Evolutionary conservation across 2,888 invertebrate species (phyloP).

Genomic region (Luperina testacea): DNA sequence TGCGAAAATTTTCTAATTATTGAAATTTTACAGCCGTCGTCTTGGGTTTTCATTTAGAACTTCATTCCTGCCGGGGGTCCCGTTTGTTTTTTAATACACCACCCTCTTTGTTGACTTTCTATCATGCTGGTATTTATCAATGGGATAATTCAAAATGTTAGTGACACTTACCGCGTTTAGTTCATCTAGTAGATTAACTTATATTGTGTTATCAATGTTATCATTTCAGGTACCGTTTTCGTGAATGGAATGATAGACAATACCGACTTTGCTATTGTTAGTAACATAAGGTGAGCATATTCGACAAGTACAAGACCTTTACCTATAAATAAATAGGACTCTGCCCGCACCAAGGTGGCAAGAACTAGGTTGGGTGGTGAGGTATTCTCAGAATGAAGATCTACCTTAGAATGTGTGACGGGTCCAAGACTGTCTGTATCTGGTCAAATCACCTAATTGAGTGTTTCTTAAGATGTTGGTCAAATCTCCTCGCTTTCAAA

Average conservation of each 20-base stretch:
- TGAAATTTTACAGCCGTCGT: no score
- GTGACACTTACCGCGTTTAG: not conserved
- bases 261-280: not conserved
- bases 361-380: not conserved
- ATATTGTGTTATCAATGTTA: not conserved
- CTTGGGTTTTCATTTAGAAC: no score
- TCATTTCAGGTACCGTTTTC: slow-evolving; percentile 18
- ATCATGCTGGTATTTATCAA: not conserved
- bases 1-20: no score
- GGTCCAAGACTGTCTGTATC: not conserved
- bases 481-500: not conserved
- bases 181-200: not conserved
- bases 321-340: not conserved
- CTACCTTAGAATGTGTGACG: not conserved
- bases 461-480: not conserved
- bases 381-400: not conserved
- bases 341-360: not conserved
- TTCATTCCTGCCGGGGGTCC: no score
- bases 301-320: not conserved
- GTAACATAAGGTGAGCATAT: slow-evolving; percentile 26
- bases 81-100: not conserved
- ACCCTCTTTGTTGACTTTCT: not conserved
- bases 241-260: slow-evolving; percentile 26
- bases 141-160: not conserved
- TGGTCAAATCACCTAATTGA: not conserved